Evolutionary conservation across 2,797 vertebrate genomes (phyloP), one percentile per base, ranked within the genome.

Genomic region (Bradypodion pumilum): DNA sequence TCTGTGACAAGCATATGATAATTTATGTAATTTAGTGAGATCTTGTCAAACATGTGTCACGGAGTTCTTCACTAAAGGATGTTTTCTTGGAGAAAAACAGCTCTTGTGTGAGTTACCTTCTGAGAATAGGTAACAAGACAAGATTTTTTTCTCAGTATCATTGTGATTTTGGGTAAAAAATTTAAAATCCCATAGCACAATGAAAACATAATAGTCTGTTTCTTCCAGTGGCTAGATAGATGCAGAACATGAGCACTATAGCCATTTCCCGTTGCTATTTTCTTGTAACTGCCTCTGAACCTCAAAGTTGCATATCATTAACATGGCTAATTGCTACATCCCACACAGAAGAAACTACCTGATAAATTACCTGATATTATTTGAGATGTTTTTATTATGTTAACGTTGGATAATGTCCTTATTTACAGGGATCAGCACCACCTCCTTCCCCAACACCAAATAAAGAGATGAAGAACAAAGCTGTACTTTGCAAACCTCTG

Each of bases 381-480:
- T 88, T 29, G 83, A 1, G 25, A 4, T 73, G 9, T n/a, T 29
- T 35, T 37, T 13, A 32, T 9, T 69, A 37, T 77, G 49, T 7
- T 0, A 0, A 83, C 74, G 80, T 15, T 92, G 52, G 78, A 84
- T 32, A 84, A 1, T 85, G 85, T 94, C 80, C 15, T 86, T 94
- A 9, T 91, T 27, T 85, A 0, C 83, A 96, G 96, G 93, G 95
- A 83, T 96, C 95, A 75, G 96, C 93, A 88, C 96, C 95, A 70
- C 95, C 96, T 5, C 93, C 97, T 87, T 96, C 98, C 42, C 96
- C 97, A 8, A 97, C 97, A 81, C 97, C 97, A 65, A 92, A 97
- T 86, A 97, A 98, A 91, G 98, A 99, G 83, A 98, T 99, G 90
- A 99, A 99, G 96, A 99, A 99, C 94, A 99, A 99, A 94, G 98